Percentiles rank a stretch among this genome's conserved stretches.
These are phyloP conservation scores for Amphimedon queenslandica DNA, from an alignment of 37 sponge, comb jelly and placozoan genomes.

Conservation along the genomic window DNA sequence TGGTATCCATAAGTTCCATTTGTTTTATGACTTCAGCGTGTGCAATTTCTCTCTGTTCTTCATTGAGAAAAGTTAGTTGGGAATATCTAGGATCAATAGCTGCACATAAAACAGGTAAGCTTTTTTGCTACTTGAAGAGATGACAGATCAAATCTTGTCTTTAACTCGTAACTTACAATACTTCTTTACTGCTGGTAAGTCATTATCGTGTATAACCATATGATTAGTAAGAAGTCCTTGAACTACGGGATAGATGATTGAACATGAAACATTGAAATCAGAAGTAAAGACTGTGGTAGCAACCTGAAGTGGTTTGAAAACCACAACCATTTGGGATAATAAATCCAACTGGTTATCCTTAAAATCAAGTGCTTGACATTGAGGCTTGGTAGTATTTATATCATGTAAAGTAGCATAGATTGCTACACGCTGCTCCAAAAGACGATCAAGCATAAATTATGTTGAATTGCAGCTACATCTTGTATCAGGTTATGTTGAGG, in stretches of 20 bases:
- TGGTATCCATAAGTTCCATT: constrained; percentile 2
- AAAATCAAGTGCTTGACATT: constrained; percentile 11
- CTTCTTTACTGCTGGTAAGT: constrained; percentile 19
- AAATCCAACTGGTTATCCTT: constrained; percentile 29
- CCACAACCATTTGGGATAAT: constrained; percentile 10
- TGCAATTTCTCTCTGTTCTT: constrained; percentile 17
- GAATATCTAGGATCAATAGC: constrained; percentile 36
- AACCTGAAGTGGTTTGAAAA: constrained; percentile 25
- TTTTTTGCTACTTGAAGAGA: not conserved
- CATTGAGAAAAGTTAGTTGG: not conserved
- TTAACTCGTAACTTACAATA: constrained; percentile 9
- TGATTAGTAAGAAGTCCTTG: constrained; percentile 25
- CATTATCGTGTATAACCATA: constrained; percentile 9
- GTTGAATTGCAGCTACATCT: constrained; percentile 30
- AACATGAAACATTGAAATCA: constrained; percentile 25
- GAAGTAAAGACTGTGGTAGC: constrained; percentile 22
- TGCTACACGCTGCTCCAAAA: constrained; percentile 6
- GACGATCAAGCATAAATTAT: constrained; percentile 10
- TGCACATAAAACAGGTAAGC: constrained; percentile 31
- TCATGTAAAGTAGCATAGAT: constrained; percentile 16
- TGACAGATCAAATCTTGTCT: constrained; percentile 1
- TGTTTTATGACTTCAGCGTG: constrained; percentile 3
- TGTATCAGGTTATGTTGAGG: constrained; percentile 14
- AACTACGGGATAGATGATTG: constrained; percentile 18
- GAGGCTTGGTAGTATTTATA: not conserved